Evolutionary conservation across 1,140 invertebrate species (phyloP).

Genomic region (Sesamia nonagrioides): DNA sequence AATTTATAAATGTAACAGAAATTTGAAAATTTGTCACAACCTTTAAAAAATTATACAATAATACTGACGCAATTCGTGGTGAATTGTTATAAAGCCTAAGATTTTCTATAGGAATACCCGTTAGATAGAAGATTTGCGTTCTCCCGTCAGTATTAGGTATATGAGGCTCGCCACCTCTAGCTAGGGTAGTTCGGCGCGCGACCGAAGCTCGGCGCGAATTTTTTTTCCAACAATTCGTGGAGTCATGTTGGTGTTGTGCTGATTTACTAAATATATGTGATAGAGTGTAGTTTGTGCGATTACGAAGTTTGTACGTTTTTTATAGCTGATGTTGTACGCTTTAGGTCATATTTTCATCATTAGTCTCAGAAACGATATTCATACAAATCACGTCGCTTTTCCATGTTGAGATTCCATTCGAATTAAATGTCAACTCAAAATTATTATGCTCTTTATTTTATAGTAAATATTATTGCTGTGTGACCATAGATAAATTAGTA

Average conservation of each 20-base stretch:
- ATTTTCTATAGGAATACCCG: constrained; percentile 3
- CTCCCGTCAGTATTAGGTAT: constrained; percentile 21
- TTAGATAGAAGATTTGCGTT: constrained; percentile 23
- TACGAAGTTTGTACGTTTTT: constrained; percentile 39
- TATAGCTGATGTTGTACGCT: constrained; percentile 42
- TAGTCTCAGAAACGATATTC: constrained; percentile 1
- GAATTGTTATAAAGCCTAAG: constrained; percentile 4
- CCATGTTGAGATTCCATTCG: constrained; percentile 5
- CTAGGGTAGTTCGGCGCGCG: constrained; percentile 10
- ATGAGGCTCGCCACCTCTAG: constrained; percentile 21
- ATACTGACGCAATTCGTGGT: constrained; percentile 17
- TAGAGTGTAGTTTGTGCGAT: constrained; percentile 32
- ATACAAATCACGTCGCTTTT: constrained; percentile 13
- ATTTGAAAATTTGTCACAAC: constrained; percentile 4
- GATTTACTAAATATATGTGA: constrained; percentile 45
- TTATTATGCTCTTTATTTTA: constrained; percentile 44
- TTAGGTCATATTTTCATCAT: constrained; percentile 25
- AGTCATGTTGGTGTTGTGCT: constrained; percentile 37
- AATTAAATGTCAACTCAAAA: constrained; percentile 37
- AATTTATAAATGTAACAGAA: not conserved
- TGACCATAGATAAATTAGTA: not conserved
- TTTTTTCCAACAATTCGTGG: constrained; percentile 31
- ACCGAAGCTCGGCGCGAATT: not conserved
- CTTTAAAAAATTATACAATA: not conserved
- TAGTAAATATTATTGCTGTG: constrained; percentile 1